A percentile compares a stretch with the other conserved stretches of the same genome.
phyloP scores from a whole-genome alignment of 2,113 vertebrate genomes.

The Vulpes ferrilata region DNA sequence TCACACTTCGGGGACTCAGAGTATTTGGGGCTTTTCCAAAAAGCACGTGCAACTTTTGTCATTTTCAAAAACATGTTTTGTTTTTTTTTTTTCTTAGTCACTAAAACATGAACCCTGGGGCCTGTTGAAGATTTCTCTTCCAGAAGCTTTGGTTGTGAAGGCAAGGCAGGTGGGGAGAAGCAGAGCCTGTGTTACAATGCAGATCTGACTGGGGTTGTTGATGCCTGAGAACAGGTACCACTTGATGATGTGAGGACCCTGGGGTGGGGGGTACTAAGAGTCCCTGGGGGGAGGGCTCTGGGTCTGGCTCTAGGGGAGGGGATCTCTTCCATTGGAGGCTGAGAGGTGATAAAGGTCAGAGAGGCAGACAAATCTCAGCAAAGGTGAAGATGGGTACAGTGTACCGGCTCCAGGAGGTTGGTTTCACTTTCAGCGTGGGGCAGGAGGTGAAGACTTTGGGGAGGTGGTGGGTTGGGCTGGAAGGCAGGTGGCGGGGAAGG shows the following conservation, averaged over 20 bases:
- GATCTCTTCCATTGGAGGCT: background rate
- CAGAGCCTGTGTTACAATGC: background rate
- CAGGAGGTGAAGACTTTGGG: background rate
- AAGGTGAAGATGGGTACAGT: background rate
- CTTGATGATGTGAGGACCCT: background rate
- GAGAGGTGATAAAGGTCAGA: background rate
- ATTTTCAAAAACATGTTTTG: background rate
- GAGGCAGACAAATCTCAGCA: background rate
- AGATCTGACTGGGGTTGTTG: background rate
- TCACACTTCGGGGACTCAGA: background rate
- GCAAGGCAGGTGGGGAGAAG: accelerated
- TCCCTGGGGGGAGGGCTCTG: background rate
- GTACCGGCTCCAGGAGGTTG: too few relatives aligned
- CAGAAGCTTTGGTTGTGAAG: background rate
- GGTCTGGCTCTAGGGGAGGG: background rate
- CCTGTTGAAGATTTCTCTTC: background rate
- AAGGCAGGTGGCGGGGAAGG: too few relatives aligned
- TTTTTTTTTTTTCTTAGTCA: background rate
- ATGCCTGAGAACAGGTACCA: background rate
- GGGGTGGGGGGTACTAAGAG: too few relatives aligned
- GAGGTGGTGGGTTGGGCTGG: background rate
- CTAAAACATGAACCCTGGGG: background rate
- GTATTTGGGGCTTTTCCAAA: background rate
- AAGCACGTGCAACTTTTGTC: background rate
- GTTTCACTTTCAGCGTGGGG: background rate